phyloP scores from a whole-genome alignment of 2,113 vertebrate genomes.

The Plecturocebus donacophilus region DNA sequence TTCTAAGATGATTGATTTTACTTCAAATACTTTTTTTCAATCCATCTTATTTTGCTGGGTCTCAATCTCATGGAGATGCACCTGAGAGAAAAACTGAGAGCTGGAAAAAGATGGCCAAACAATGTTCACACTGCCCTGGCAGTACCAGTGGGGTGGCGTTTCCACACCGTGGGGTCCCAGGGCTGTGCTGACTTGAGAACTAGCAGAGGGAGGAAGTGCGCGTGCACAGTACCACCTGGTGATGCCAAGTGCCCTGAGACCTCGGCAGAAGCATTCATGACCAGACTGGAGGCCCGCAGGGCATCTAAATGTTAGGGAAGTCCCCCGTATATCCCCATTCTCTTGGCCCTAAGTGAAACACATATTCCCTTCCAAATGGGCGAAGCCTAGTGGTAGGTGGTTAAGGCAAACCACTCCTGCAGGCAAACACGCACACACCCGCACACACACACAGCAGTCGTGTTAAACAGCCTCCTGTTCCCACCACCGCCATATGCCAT shows the following conservation, averaged over 20 bases:
- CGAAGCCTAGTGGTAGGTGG: neutral
- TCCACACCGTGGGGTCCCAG: fast-evolving
- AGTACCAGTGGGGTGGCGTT: neutral
- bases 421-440: neutral
- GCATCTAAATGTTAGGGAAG: neutral
- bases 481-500: neutral
- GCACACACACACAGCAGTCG: neutral
- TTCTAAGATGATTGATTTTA: neutral
- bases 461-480: neutral
- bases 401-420: neutral
- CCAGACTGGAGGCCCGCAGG: neutral
- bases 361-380: neutral
- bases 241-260: neutral
- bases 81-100: neutral
- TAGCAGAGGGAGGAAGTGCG: neutral
- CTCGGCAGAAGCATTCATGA: neutral
- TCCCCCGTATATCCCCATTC: neutral
- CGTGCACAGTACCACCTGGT: fast-evolving
- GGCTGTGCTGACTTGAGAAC: neutral
- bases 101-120: neutral
- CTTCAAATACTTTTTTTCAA: neutral
- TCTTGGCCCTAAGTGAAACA: neutral
- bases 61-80: neutral
- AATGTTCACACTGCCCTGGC: neutral
- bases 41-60: neutral